phyloP scores from a whole-genome alignment of 1,140 invertebrate species.

The Metaphire vulgaris region DNA sequence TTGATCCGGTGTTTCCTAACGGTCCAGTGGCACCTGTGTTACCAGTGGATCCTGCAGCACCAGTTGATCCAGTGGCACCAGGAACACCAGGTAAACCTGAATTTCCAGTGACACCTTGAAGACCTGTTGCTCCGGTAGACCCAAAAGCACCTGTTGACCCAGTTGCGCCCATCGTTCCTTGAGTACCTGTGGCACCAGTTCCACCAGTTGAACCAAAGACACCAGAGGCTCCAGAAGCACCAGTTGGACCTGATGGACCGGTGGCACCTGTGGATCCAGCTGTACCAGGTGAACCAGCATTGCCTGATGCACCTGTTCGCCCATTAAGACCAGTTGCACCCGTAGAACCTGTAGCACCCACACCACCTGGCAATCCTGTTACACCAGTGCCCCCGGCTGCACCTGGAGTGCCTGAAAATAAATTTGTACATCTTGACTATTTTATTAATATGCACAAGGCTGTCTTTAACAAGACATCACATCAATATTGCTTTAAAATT shows the following conservation, averaged over 20 bases:
- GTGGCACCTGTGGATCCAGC: background rate
- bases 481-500: too few relatives aligned
- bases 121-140: background rate
- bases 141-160: background rate
- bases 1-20: constrained; percentile 1
- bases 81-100: background rate
- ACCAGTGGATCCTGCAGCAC: background rate
- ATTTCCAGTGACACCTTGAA: background rate
- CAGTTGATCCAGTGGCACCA: background rate
- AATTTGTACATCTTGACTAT: too few relatives aligned
- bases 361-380: background rate
- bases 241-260: background rate
- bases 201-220: background rate
- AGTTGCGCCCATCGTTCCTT: background rate
- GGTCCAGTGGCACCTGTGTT: background rate
- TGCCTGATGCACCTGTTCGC: background rate
- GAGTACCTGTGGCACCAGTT: background rate
- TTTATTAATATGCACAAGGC: too few relatives aligned
- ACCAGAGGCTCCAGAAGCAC: background rate
- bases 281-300: background rate
- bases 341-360: background rate
- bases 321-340: background rate
- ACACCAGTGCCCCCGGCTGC: background rate
- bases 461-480: too few relatives aligned
- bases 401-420: background rate